Evolutionary conservation across 2,797 vertebrate genomes (phyloP).

Genomic region (Phataginus tetradactyla): DNA sequence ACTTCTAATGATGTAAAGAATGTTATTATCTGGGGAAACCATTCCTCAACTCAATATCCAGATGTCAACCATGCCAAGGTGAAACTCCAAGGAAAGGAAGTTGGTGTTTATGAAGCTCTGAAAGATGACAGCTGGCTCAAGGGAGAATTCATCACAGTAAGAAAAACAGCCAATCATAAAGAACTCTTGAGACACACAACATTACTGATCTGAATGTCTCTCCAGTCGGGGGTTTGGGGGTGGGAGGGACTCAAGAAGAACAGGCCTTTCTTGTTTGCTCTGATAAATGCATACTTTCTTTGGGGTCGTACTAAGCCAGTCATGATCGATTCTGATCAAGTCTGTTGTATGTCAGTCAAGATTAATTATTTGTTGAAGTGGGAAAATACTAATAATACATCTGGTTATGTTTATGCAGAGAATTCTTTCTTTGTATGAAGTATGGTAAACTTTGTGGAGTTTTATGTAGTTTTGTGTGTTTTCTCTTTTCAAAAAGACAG

Average conservation of each 20-base stretch:
- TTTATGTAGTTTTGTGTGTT: background rate
- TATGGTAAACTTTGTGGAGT: background rate
- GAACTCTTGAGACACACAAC: background rate
- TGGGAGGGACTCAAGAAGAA: background rate
- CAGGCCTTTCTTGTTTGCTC: background rate
- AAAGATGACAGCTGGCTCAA: conserved; percentile 97
- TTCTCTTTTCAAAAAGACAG: background rate
- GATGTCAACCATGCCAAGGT: conserved; percentile 95
- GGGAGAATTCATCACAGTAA: conserved; percentile 94
- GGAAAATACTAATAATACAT: background rate
- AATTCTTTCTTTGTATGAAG: background rate
- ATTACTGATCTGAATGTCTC: background rate
- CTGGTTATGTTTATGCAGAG: background rate
- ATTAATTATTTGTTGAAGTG: background rate
- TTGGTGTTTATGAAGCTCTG: conserved; percentile 92
- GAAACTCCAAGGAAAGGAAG: conserved; percentile 90
- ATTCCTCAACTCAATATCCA: conserved; percentile 98
- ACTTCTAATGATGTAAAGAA: conserved; percentile 93
- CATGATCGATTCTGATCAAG: background rate
- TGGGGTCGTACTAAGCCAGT: background rate
- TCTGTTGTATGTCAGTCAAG: background rate
- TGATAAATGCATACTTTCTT: background rate
- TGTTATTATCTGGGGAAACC: conserved; percentile 98
- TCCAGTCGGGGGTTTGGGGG: too few species aligned
- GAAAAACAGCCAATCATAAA: conserved; percentile 63